Evolutionary conservation across 2,888 invertebrate genomes (phyloP).

Genomic region (Pseudolycoriella hygida): DNA sequence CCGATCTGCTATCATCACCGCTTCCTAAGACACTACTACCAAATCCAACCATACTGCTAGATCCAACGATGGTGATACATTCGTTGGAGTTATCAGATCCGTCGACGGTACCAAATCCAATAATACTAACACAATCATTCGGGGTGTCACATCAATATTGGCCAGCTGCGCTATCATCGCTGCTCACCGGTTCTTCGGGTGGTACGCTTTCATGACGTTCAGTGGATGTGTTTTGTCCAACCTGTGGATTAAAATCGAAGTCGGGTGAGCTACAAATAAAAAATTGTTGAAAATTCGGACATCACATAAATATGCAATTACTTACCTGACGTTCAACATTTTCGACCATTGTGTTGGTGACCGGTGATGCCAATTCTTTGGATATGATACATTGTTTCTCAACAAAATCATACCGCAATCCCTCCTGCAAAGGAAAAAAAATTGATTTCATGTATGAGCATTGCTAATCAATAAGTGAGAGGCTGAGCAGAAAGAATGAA

Average conservation of each 20-base stretch:
- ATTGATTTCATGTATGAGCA: too few relatives aligned
- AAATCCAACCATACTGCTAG: background rate
- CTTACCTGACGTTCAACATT: slow-evolving; percentile 4
- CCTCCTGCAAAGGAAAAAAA: too few relatives aligned
- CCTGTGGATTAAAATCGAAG: slow-evolving; percentile 3
- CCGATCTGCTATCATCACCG: slow-evolving; percentile 2
- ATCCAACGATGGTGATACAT: background rate
- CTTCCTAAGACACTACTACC: too few relatives aligned
- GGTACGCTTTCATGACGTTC: slow-evolving; percentile 1
- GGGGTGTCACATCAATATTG: too few relatives aligned
- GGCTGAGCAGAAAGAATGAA: too few relatives aligned
- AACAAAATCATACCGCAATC: too few relatives aligned
- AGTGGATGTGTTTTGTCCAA: slow-evolving; percentile 3
- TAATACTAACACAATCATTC: too few relatives aligned
- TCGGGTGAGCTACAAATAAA: slow-evolving; percentile 2
- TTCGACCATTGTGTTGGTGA: slow-evolving; percentile 2
- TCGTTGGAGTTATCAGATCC: background rate
- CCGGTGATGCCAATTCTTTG: too few relatives aligned
- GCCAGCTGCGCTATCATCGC: too few relatives aligned
- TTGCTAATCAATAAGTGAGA: too few relatives aligned
- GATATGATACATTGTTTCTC: too few relatives aligned
- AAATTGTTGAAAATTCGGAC: slow-evolving; percentile 1
- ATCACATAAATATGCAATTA: slow-evolving; percentile 2
- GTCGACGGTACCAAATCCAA: too few relatives aligned
- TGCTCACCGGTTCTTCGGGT: background rate